Base-by-base conservation (phyloP, 1,140 invertebrate genomes). In the Daktulosphaira vitifoliae region DNA sequence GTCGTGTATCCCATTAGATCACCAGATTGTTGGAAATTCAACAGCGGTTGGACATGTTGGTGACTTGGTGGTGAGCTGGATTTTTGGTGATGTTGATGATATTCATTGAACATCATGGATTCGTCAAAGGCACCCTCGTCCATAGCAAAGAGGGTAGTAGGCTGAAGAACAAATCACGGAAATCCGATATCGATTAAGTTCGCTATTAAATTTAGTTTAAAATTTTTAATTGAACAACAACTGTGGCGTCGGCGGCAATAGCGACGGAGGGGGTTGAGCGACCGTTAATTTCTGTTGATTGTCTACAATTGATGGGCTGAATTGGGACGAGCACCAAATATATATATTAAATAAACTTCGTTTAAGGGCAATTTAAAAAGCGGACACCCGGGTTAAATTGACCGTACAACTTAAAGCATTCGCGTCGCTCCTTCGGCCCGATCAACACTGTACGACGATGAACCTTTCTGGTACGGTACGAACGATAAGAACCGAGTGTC, bases 331-430 rank as follows among this genome's bases (percentile, higher is more conserved):
- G 11, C 48, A 22, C 23, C 42, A n/a, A 48, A 62, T 46, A 46
- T 15, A 22, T 59, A 62, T 62, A 62, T 62, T 62, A 46, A 62
- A 62, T 62, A 48, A 62, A 62, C 42, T 62, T 62, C 56, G 56
- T 62, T 62, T 62, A 62, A 62, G 56, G 56, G 56, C 56, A 62
- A 62, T 62, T 62, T 48, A 62, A 59, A 46, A 62, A 62, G 39
- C 25, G 18, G 25, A 4, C 3, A 25, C 2, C 23, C 42, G 42
- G 42, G 48, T 50, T 50, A 26, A 50, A 50, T 50, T 26, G 48
- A 26, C 22, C 48, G 23, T 23, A 16, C 56, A 11, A 25, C 56
- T 33, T 48, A 15, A n/a, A 62, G 42, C 56, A 62, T 62, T 62
- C 56, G 56, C 25, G 42, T 48, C 18, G 25, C 42, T 62, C 56